Evolutionary conservation across 1,140 invertebrate genomes (phyloP), one percentile per base, ranked within the genome.

Genomic region (Dinoponera quadriceps): DNA sequence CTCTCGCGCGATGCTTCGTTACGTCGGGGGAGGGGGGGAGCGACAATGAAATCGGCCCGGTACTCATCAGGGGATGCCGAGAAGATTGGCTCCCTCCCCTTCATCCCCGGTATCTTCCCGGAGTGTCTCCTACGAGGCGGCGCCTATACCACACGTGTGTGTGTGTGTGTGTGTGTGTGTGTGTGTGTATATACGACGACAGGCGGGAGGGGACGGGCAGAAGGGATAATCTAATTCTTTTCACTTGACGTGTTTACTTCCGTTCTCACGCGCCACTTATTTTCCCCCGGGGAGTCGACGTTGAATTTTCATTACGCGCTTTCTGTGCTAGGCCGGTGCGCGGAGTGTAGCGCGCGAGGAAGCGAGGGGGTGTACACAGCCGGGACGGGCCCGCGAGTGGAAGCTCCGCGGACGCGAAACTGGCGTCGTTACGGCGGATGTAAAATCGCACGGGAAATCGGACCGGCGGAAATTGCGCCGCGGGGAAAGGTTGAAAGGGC

Each of bases 1-100:
- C 91, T 91, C 83, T 82, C 82, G 83, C 88, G 89, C 88, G 90
- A 90, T 86, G 88, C 86, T 91, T 90, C 90, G 89, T 91, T 92
- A 91, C 90, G 86, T 83, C 55, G 66, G 49, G n/a, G n/a, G n/a
- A n/a, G n/a, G n/a, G n/a, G n/a, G n/a, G n/a, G 77, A 71, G 88
- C 88, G 91, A 92, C 92, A 93, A 94, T 93, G 90, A 90, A 89
- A 94, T 90, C 90, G 88, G 87, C 55, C 57, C 78, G 89, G 90
- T 91, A 77, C 86, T 85, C 91, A 90, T 91, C 88, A 73, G 75
- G 83, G 86, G 73, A 85, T 88, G 83, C 81, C 86, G 74, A 87
- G 85, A 83, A 91, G 85, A 93, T 93, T 93, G 91, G 78, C 87
- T 91, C 91, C 7, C 33, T 7, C 2, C 7, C 33, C 33, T 33